Evolutionary conservation across 1,140 invertebrate species (phyloP).

Genomic region (Dolichoris vasculosae): DNA sequence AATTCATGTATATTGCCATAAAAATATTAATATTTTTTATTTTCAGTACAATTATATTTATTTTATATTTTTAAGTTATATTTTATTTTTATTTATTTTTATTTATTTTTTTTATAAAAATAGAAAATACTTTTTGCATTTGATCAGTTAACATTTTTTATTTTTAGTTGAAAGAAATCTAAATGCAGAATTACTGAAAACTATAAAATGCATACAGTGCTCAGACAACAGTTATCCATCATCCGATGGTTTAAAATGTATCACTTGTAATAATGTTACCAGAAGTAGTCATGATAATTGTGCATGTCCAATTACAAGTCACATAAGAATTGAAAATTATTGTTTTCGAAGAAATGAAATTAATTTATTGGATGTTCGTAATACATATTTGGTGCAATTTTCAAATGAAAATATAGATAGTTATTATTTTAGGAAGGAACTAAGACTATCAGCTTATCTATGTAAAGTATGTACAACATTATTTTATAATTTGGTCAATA

Average conservation of each 20-base stretch:
- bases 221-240: slow-evolving; percentile 70
- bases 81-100: too few species aligned
- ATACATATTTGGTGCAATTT: slow-evolving; percentile 69
- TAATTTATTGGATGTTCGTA: slow-evolving; percentile 64
- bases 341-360: slow-evolving; percentile 67
- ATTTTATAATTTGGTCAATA: neutral
- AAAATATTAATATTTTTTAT: too few species aligned
- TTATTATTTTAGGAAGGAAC: slow-evolving; percentile 73
- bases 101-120: too few species aligned
- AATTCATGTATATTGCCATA: too few species aligned
- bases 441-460: slow-evolving; percentile 71
- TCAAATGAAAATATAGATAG: slow-evolving; percentile 69
- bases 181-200: slow-evolving; percentile 67
- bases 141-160: slow-evolving; percentile 34
- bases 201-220: slow-evolving; percentile 72
- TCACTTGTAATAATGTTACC: slow-evolving; percentile 66
- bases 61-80: too few species aligned
- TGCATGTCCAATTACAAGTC: slow-evolving; percentile 58
- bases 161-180: slow-evolving; percentile 71
- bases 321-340: slow-evolving; percentile 65
- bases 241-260: slow-evolving; percentile 65
- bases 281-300: slow-evolving; percentile 60
- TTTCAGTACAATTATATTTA: too few species aligned
- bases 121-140: slow-evolving; percentile 21
- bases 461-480: slow-evolving; percentile 72